Conservation (phyloP, 2,113 vertebrate genomes). For the Gallinago media region DNA sequence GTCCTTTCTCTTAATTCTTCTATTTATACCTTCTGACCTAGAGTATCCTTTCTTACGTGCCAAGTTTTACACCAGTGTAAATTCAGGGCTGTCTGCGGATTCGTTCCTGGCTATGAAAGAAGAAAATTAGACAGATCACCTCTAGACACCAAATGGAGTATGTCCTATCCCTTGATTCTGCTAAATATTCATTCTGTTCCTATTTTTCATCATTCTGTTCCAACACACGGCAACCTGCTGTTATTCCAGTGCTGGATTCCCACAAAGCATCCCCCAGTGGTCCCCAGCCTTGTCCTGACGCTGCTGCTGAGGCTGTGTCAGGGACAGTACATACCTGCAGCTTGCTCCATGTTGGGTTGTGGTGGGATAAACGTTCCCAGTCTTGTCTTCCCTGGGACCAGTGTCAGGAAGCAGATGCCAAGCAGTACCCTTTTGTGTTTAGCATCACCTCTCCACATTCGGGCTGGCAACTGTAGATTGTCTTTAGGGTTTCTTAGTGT, state of each 20-base stretch:
- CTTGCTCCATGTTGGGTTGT: background rate
- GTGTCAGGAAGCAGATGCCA: background rate
- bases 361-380: background rate
- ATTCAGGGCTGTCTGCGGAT: background rate
- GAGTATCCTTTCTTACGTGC: background rate
- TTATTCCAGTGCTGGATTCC: background rate
- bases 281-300: background rate
- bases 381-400: background rate
- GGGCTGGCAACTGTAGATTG: background rate
- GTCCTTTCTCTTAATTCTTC: background rate
- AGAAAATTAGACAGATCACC: background rate
- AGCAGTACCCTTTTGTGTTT: background rate
- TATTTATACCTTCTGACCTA: conserved; percentile 16
- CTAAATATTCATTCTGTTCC: background rate
- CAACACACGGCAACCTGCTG: background rate
- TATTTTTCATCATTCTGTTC: background rate
- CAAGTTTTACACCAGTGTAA: background rate
- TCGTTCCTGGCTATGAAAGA: background rate
- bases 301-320: background rate
- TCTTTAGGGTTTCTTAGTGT: background rate
- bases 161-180: background rate
- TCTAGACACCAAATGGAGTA: background rate
- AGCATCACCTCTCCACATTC: background rate
- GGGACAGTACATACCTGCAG: background rate
- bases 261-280: background rate